Conservation (phyloP, 2,797 vertebrate species). For the Ctenopoma kingsleyae region DNA sequence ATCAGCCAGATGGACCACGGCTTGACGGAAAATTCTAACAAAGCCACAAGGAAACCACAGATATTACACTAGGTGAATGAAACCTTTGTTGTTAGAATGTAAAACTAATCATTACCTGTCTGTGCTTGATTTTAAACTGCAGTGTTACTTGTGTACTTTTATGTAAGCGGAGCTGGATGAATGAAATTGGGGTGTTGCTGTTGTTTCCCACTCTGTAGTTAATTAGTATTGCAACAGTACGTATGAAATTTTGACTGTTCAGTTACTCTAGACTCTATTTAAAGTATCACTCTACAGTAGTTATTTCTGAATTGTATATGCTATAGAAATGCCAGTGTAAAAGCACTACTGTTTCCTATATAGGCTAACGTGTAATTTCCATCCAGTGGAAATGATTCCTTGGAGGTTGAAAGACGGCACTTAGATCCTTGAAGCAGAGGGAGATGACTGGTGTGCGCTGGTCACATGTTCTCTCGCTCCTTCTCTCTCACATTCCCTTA, state of each 20-base stretch:
- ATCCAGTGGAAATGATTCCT: slow-evolving; percentile 73
- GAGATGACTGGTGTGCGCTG: slow-evolving; percentile 90
- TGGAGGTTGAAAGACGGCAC: slow-evolving; percentile 72
- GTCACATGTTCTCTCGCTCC: slow-evolving; percentile 91
- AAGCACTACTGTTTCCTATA: slow-evolving; percentile 39
- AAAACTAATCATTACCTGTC: slow-evolving; percentile 27
- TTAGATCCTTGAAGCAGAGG: slow-evolving; percentile 79
- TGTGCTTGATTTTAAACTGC: not conserved
- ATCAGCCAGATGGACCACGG: slow-evolving; percentile 65
- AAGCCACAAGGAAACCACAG: slow-evolving; percentile 29
- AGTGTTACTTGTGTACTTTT: not conserved
- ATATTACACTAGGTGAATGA: slow-evolving; percentile 21
- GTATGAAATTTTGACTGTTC: slow-evolving; percentile 5
- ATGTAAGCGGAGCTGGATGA: slow-evolving; percentile 17
- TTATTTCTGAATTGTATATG: not conserved
- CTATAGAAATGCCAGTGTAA: slow-evolving; percentile 30
- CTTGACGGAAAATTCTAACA: slow-evolving; percentile 36
- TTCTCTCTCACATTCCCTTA: slow-evolving; percentile 54
- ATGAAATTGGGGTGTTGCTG: slow-evolving; percentile 12
- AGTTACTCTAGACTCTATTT: slow-evolving; percentile 43
- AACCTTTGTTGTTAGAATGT: slow-evolving; percentile 24
- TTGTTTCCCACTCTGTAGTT: slow-evolving; percentile 19
- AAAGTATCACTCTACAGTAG: slow-evolving; percentile 24
- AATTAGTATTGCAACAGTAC: slow-evolving; percentile 24
- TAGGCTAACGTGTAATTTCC: slow-evolving; percentile 67